Conservation (phyloP, 2,113 vertebrate genomes). For the Corythoichthys intestinalis region DNA sequence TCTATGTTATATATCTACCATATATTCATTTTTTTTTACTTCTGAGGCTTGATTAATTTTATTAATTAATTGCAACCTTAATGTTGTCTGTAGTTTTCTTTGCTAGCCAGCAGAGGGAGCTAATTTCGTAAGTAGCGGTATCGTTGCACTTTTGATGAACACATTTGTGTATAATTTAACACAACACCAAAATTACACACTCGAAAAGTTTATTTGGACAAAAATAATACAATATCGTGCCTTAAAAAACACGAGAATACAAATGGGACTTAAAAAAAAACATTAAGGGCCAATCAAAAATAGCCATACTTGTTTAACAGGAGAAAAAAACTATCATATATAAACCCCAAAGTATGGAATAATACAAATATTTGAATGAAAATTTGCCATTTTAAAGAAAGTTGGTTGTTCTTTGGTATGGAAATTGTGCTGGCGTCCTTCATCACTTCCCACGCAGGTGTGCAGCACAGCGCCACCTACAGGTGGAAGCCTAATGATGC, state of each 20-base stretch:
- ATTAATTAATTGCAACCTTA: too few species aligned
- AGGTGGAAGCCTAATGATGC: constrained; percentile 8
- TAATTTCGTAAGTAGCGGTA: too few species aligned
- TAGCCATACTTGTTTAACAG: background rate
- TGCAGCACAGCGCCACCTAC: constrained; percentile 28
- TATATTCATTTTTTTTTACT: too few species aligned
- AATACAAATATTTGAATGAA: background rate
- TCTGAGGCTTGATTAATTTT: too few species aligned
- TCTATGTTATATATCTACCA: too few species aligned
- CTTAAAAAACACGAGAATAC: constrained; percentile 1
- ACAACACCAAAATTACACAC: constrained; percentile 7
- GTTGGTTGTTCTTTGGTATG: constrained; percentile 48
- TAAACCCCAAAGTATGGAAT: background rate
- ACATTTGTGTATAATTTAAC: background rate
- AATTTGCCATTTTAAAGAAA: background rate
- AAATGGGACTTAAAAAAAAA: background rate
- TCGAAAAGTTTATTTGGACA: constrained; percentile 30
- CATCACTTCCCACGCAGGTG: constrained; percentile 12
- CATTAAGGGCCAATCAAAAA: background rate
- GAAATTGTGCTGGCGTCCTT: constrained; percentile 1
- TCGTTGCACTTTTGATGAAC: too few species aligned
- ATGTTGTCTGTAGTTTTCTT: too few species aligned
- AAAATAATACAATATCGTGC: constrained; percentile 15
- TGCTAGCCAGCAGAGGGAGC: too few species aligned
- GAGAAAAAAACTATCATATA: background rate